Conservation (phyloP, 1,140 invertebrate species). For the Mamestra configurata region DNA sequence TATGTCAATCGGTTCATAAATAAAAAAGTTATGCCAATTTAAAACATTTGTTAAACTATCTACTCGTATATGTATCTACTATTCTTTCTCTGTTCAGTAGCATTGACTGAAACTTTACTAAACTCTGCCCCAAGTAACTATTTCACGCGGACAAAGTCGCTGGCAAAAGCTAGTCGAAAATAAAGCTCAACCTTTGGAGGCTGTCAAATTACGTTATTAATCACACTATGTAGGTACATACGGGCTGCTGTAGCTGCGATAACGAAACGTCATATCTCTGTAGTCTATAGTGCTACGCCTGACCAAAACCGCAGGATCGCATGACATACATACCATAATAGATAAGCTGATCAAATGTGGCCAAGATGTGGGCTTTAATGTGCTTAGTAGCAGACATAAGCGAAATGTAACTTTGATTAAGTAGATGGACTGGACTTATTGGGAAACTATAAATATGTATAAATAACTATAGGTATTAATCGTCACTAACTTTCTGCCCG, state of each 20-base stretch:
- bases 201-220: background rate
- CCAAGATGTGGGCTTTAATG: background rate
- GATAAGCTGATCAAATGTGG: constrained; percentile 11
- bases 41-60: too few species aligned
- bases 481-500: too few species aligned
- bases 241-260: background rate
- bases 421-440: background rate
- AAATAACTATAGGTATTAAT: too few species aligned
- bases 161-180: too few species aligned
- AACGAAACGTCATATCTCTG: background rate
- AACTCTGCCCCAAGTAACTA: too few species aligned
- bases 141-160: too few species aligned
- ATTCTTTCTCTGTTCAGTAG: too few species aligned
- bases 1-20: too few species aligned
- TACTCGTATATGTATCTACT: too few species aligned
- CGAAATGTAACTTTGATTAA: background rate
- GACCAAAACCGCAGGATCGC: constrained; percentile 24
- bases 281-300: background rate
- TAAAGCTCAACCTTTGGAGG: background rate
- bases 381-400: constrained; percentile 3
- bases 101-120: too few species aligned
- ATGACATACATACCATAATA: background rate
- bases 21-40: too few species aligned
- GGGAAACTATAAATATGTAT: too few species aligned
- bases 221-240: background rate